Base-by-base conservation (phyloP, 2,888 invertebrate genomes). In the Amphimallon solstitiale region DNA sequence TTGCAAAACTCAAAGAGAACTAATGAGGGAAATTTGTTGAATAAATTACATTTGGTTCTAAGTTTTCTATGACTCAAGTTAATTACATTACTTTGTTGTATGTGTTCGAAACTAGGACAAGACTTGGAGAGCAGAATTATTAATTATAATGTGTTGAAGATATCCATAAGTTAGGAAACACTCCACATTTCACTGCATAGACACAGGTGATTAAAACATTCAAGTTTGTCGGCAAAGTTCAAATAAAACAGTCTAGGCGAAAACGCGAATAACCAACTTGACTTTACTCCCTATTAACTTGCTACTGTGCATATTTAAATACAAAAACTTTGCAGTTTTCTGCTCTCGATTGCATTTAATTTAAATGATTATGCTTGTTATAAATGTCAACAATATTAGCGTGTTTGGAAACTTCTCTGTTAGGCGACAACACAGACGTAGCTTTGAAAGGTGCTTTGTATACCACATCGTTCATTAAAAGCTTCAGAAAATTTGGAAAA, bases 121-220 rank as follows among this genome's bases (percentile, higher is more conserved):
- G 51, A 56, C 15, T n/a, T 29, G 40, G 7, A 40, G 40, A 3
- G 38, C 21, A 12, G 23, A 56, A 56, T 56, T 56, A 56, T 40
- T 54, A 54, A 40, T 40, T 21, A 54, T 40, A 17, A 21, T 14
- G 21, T 21, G 40, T 9, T 14, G 40, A 40, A 56, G 23, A 56
- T 35, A 43, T 56, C 40, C 14, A n/a, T 6, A 23, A 56, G 56
- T 56, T 56, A 5, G 10, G 14, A 23, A 40, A 23, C 12, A 40
- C 7, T 56, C 38, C 19, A 14, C 56, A 23, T 40, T 23, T 21
- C 40, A 9, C 23, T 21, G 4, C 56, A 43, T 23, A 40, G 21
- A 56, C 56, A 40, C 23, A 14, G 23, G 17, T 43, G 56, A 43
- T 56, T 56, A 56, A 40, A 56, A 15, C 14, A 23, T 56, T 56